A percentile compares a stretch with the other conserved stretches of the same genome.
phyloP scores from a whole-genome alignment of 2,797 vertebrate genomes.

The Acipenser transmontanus region DNA sequence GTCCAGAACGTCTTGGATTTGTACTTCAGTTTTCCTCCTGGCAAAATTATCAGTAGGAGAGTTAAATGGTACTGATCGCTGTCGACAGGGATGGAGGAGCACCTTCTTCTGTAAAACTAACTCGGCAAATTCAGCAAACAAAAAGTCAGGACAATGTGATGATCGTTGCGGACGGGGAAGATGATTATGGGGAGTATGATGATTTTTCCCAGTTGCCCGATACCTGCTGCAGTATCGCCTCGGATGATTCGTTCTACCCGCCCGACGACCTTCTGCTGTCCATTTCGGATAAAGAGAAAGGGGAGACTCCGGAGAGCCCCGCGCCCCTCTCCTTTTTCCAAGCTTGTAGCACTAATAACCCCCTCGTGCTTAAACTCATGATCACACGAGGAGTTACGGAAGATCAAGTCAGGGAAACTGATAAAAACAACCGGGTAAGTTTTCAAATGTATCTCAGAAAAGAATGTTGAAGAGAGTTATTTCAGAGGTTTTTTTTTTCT shows the following conservation, averaged over 20 bases:
- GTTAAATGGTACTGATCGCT: slow-evolving; percentile 68
- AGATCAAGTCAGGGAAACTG: slow-evolving; percentile 72
- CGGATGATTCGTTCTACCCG: slow-evolving; percentile 92
- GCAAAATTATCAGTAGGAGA: slow-evolving; percentile 34
- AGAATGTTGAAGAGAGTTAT: no score
- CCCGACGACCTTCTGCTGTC: slow-evolving; percentile 37
- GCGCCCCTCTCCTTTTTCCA: slow-evolving; percentile 67
- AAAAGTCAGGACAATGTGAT: slow-evolving; percentile 34
- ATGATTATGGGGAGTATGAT: slow-evolving; percentile 68
- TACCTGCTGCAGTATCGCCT: slow-evolving; percentile 69
- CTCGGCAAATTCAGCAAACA: slow-evolving; percentile 38
- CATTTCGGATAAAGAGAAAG: slow-evolving; percentile 48
- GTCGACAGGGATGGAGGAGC: slow-evolving; percentile 63
- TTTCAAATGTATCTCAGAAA: no score
- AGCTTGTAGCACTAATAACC: slow-evolving; percentile 83
- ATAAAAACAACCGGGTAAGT: slow-evolving; percentile 82
- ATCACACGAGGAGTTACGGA: slow-evolving; percentile 67
- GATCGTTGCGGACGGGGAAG: slow-evolving; percentile 38
- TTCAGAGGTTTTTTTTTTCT: no score
- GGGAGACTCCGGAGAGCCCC: slow-evolving; percentile 46
- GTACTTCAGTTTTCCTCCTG: slow-evolving; percentile 13
- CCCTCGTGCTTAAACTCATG: slow-evolving; percentile 64
- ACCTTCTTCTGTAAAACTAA: slow-evolving; percentile 48
- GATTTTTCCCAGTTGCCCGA: slow-evolving; percentile 72
- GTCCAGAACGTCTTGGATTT: no score